phyloP scores from a whole-genome alignment of 1,140 invertebrate genomes.

The Calephelis virginiensis region DNA sequence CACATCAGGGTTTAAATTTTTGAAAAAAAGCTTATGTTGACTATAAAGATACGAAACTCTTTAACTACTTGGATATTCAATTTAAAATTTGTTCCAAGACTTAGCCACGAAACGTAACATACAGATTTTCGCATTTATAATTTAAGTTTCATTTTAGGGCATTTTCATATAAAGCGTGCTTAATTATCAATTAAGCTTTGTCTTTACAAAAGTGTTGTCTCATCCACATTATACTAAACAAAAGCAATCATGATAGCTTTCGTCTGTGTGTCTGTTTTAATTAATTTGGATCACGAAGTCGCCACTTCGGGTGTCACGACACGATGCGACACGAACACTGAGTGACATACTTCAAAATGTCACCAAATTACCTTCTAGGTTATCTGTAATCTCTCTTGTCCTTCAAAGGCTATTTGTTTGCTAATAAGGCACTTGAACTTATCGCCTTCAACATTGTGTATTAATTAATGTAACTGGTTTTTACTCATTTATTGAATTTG shows the following conservation, averaged over 20 bases:
- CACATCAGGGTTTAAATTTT: too few species aligned
- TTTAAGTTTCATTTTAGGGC: too few species aligned
- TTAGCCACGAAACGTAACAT: too few species aligned
- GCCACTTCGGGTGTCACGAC: slow-evolving; percentile 74
- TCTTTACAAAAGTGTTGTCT: slow-evolving; percentile 21
- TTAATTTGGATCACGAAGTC: slow-evolving; percentile 77
- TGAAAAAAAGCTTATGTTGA: too few species aligned
- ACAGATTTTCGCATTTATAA: too few species aligned
- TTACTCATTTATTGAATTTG: too few species aligned
- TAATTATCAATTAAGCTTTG: neutral
- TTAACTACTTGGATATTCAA: too few species aligned
- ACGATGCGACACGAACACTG: slow-evolving; percentile 52
- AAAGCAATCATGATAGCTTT: slow-evolving; percentile 71
- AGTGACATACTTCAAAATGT: slow-evolving; percentile 77
- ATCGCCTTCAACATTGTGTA: neutral
- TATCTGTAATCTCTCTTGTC: slow-evolving; percentile 43
- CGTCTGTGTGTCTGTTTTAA: slow-evolving; percentile 75
- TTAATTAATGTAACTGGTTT: too few species aligned
- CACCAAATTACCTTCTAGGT: slow-evolving; percentile 66
- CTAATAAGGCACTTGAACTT: slow-evolving; percentile 13
- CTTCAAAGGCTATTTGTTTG: slow-evolving; percentile 15
- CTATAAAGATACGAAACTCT: too few species aligned
- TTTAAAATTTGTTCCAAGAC: too few species aligned
- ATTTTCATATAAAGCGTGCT: slow-evolving; percentile 1
- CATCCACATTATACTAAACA: slow-evolving; percentile 55